phyloP scores from a whole-genome alignment of 2,888 invertebrate species.

The Acanthococcus lagerstroemiae region DNA sequence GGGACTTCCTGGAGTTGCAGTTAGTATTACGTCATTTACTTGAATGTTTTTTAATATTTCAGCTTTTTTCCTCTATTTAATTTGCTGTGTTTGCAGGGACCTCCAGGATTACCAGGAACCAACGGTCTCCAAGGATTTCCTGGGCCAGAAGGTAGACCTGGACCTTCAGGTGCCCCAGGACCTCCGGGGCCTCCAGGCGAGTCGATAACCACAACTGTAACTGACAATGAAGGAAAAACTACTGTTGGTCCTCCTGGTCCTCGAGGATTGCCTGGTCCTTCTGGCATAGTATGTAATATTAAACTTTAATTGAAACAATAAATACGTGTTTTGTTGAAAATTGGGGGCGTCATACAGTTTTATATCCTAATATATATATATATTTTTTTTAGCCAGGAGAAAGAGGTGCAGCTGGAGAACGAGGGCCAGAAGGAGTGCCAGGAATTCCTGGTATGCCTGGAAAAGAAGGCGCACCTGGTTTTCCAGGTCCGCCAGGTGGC shows the following conservation, averaged over 20 bases:
- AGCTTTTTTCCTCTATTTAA: not conserved
- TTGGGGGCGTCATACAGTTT: not conserved
- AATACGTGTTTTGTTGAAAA: not conserved
- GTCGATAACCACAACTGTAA: too few species aligned
- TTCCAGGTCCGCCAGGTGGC: conserved; percentile 40
- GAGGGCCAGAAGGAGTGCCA: conserved; percentile 43
- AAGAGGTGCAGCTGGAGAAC: conserved; percentile 15
- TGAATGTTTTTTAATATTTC: not conserved
- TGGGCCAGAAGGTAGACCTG: conserved; percentile 18
- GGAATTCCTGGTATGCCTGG: conserved; percentile 41
- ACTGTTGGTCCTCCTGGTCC: not conserved
- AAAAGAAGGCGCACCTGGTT: conserved; percentile 31
- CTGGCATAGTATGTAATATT: too few species aligned
- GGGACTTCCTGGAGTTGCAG: conserved; percentile 8
- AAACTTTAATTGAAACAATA: too few species aligned
- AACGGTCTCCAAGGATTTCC: conserved; percentile 12
- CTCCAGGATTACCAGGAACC: conserved; percentile 11
- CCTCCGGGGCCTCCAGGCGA: conserved; percentile 18
- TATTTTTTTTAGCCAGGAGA: conserved; percentile 16
- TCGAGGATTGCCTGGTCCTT: conserved; percentile 5
- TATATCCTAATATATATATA: not conserved
- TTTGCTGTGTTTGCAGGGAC: not conserved
- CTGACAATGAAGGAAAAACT: not conserved
- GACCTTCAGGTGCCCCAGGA: conserved; percentile 11
- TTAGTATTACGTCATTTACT: not conserved